Base-by-base conservation (phyloP, 2,113 vertebrate genomes). In the Spermophilus dauricus region DNA sequence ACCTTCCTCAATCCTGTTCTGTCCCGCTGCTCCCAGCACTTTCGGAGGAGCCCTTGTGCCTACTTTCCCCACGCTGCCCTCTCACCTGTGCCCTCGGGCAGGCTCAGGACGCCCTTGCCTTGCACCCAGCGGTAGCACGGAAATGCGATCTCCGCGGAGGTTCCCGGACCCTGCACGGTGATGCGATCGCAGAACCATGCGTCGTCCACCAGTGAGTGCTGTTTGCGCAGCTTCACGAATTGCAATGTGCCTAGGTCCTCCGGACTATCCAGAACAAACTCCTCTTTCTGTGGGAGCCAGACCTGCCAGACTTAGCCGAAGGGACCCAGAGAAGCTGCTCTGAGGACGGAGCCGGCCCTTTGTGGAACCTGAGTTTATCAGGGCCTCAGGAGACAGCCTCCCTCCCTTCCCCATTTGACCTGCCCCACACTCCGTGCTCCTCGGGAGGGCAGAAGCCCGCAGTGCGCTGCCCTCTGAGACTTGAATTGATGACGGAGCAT, bases 131-230 rank as follows among this genome's bases (percentile, higher is more conserved):
- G 95, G 97, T 99, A 99, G 96, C 99, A 99, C 1, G 99, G 99
- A 96, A 99, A 99, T 37, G 92, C 30, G 0, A 93, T 97, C 69
- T 98, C 97, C 11, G n/a, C 92, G 32, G 92, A 78, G 89, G 92
- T 69, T 11, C 63, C 37, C 61, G 98, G 75, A 89, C 76, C 93
- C 97, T 16, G 96, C 86, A 99, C 99, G 0, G 87, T 98, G 86
- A 99, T 97, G 30, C 98, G 98, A 75, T 97, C 96, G 95, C 99
- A 99, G 98, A 99, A 99, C 99, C 99, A 99, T 77, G 99, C 99
- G 30, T 99, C 99, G 90, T 99, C 99, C 83, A 99, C 97, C 97
- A 98, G 98, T 91, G 98, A 98, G 94, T 86, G 98, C 89, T 98
- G 97, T 95, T 99, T 99, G 96, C 99, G 98, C 91, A 99, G 82